phyloP scores from a whole-genome alignment of 1,140 invertebrate genomes.

The Penaeus vannamei region DNA sequence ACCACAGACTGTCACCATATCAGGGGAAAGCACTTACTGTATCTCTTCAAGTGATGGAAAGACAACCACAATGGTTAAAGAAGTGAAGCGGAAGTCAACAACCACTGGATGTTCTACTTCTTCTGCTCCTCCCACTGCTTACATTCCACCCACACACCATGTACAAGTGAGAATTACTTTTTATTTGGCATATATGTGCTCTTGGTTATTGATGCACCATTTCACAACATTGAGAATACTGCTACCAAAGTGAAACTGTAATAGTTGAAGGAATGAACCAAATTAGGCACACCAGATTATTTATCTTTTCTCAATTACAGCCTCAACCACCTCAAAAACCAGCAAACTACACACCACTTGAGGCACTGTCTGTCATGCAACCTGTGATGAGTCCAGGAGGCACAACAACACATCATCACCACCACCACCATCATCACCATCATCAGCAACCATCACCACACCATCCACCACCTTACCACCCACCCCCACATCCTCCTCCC shows the following conservation, averaged over 20 bases:
- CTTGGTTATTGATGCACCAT: neutral
- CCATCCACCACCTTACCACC: slow-evolving; percentile 46
- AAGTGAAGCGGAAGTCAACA: slow-evolving; percentile 65
- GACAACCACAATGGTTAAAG: slow-evolving; percentile 66
- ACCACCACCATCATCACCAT: slow-evolving; percentile 47
- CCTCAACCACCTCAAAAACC: slow-evolving; percentile 50
- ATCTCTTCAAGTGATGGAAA: slow-evolving; percentile 63
- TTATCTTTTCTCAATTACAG: slow-evolving; percentile 32
- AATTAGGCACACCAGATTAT: neutral
- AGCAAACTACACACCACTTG: slow-evolving; percentile 81
- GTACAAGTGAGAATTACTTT: slow-evolving; percentile 52
- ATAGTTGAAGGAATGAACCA: no score
- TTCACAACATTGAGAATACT: neutral
- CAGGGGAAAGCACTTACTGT: slow-evolving; percentile 63
- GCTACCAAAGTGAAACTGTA: neutral
- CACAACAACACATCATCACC: slow-evolving; percentile 51
- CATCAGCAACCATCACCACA: slow-evolving; percentile 34
- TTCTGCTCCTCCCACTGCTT: slow-evolving; percentile 64
- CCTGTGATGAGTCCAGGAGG: slow-evolving; percentile 72
- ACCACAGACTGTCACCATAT: slow-evolving; percentile 62
- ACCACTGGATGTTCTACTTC: slow-evolving; percentile 64
- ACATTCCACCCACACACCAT: slow-evolving; percentile 65
- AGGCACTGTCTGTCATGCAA: slow-evolving; percentile 89
- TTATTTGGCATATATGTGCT: neutral
- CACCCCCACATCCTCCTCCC: slow-evolving; percentile 51